Evolutionary conservation across 2,888 invertebrate genomes (phyloP).

Genomic region (Marasmarcha lunaedactyla): DNA sequence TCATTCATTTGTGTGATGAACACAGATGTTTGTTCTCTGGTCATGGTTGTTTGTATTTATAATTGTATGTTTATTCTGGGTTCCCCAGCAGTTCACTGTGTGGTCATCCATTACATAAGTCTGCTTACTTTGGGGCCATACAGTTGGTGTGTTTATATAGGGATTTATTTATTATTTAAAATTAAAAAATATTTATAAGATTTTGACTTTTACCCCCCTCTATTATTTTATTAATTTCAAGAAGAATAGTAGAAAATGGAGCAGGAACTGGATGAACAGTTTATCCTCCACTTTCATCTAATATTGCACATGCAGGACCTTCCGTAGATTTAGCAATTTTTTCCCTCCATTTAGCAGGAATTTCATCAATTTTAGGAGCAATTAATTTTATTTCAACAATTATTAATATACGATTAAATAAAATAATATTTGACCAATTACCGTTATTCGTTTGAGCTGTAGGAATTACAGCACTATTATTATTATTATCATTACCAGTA

Average conservation of each 20-base stretch:
- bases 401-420: constrained; percentile 76
- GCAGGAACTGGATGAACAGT: constrained; percentile 85
- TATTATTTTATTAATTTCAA: constrained; percentile 72
- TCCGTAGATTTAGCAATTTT: constrained; percentile 84
- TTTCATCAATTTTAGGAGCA: constrained; percentile 79
- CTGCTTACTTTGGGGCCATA: too few relatives aligned
- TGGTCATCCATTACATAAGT: too few relatives aligned
- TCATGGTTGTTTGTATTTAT: too few relatives aligned
- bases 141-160: too few relatives aligned
- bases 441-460: constrained; percentile 82
- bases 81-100: too few relatives aligned
- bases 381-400: constrained; percentile 85
- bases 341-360: constrained; percentile 79
- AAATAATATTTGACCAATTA: constrained; percentile 73
- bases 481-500: constrained; percentile 79
- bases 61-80: too few relatives aligned
- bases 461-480: constrained; percentile 55
- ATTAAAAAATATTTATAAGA: too few relatives aligned
- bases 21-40: too few relatives aligned
- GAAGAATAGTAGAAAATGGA: constrained; percentile 76
- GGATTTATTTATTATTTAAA: too few relatives aligned
- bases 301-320: constrained; percentile 73
- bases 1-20: too few relatives aligned
- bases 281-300: constrained; percentile 76
- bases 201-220: constrained; percentile 83